Percentiles rank a stretch among this genome's conserved stretches.
phyloP scores from a whole-genome alignment of 35 echinoderm and acorn worm species.

The Anneissia japonica region DNA sequence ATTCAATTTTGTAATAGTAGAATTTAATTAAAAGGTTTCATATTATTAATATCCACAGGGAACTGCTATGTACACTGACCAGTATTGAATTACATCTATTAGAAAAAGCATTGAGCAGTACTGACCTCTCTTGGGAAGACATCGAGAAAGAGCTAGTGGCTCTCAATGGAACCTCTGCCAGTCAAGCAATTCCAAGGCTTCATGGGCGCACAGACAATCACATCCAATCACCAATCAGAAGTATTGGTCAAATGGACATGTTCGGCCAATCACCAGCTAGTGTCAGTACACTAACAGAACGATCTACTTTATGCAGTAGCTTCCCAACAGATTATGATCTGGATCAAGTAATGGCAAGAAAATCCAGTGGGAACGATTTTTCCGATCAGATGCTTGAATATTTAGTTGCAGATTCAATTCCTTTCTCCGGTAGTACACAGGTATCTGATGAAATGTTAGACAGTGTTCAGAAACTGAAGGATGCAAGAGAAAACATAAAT shows the following conservation, averaged over 20 bases:
- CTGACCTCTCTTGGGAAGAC: constrained; percentile 70
- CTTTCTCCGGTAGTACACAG: not conserved
- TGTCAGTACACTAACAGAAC: not conserved
- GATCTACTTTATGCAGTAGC: not conserved
- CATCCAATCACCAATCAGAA: not conserved
- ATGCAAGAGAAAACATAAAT: not conserved
- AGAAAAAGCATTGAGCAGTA: constrained; percentile 80
- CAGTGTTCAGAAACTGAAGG: not conserved
- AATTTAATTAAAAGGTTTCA: no score
- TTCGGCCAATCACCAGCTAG: not conserved
- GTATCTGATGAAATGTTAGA: not conserved
- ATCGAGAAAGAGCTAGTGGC: constrained; percentile 66
- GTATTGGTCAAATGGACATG: not conserved
- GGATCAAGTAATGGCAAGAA: not conserved
- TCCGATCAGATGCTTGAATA: not conserved
- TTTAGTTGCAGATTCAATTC: not conserved
- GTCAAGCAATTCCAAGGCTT: not conserved
- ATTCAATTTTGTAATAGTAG: no score
- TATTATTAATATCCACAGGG: constrained; percentile 46
- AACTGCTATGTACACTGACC: constrained; percentile 70
- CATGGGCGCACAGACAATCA: not conserved
- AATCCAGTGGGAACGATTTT: not conserved
- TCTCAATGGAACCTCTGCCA: not conserved
- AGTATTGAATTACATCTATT: constrained; percentile 70
- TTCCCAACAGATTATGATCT: not conserved